Percentiles rank a stretch among this genome's conserved stretches.
phyloP scores from a whole-genome alignment of 1,140 invertebrate species.

The Theocolax elegans region DNA sequence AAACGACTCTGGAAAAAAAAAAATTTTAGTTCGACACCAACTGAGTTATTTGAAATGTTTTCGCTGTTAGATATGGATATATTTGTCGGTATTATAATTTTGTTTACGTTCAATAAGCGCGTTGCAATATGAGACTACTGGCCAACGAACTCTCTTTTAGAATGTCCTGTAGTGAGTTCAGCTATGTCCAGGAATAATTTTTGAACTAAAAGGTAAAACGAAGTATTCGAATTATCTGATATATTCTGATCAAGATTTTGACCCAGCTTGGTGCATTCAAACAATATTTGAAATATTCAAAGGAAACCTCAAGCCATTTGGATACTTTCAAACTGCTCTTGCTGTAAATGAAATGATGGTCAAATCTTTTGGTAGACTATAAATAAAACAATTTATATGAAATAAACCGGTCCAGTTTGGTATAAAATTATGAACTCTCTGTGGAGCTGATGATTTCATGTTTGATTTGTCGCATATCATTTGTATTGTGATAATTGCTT shows the following conservation, averaged over 20 bases:
- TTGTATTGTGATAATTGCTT: constrained; percentile 38
- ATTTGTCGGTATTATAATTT: constrained; percentile 29
- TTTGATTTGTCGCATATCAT: constrained; percentile 18
- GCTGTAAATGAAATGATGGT: constrained; percentile 22
- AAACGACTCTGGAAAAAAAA: neutral
- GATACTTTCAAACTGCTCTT: constrained; percentile 25
- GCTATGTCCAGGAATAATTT: constrained; percentile 27
- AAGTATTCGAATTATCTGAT: constrained; percentile 28
- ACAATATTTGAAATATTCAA: constrained; percentile 33
- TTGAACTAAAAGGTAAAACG: constrained; percentile 25
- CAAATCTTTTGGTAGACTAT: constrained; percentile 16
- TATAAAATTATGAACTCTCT: constrained; percentile 26
- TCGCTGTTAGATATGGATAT: constrained; percentile 17
- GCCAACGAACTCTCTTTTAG: constrained; percentile 9
- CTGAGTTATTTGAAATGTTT: constrained; percentile 30
- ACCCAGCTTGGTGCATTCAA: constrained; percentile 28
- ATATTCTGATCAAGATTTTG: constrained; percentile 17
- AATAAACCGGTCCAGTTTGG: constrained; percentile 30
- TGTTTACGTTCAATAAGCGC: constrained; percentile 14
- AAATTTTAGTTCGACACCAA: neutral
- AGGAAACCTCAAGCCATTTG: constrained; percentile 24
- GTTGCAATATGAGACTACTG: constrained; percentile 18
- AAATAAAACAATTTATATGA: constrained; percentile 29
- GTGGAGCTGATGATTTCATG: constrained; percentile 15
- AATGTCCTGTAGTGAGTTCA: constrained; percentile 17